phyloP scores from a whole-genome alignment of 1,140 invertebrate genomes.

The Trachelipus rathkii region DNA sequence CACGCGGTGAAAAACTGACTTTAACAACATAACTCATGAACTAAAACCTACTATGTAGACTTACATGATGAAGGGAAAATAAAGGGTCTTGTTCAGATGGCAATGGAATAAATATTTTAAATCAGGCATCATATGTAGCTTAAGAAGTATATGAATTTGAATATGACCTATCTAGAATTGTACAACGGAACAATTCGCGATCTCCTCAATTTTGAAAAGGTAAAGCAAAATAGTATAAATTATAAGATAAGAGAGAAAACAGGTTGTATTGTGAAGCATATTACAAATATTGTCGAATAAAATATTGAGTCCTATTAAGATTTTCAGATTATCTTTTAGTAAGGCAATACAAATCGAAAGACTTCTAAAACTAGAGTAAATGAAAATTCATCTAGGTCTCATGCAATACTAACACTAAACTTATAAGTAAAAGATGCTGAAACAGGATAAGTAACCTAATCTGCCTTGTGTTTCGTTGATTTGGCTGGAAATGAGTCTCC shows the following conservation, averaged over 20 bases:
- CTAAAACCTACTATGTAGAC: background rate
- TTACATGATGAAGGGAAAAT: background rate
- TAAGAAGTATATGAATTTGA: background rate
- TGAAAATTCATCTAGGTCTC: background rate
- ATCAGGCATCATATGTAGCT: background rate
- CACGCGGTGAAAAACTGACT: too few relatives aligned
- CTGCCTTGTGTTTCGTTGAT: background rate
- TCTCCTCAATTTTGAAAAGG: background rate
- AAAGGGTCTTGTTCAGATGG: background rate
- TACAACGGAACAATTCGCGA: background rate
- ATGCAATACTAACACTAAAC: background rate
- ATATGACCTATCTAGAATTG: background rate
- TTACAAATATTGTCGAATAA: background rate
- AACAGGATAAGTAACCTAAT: background rate
- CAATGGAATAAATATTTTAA: background rate
- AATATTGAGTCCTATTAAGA: background rate
- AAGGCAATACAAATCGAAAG: background rate
- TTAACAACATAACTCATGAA: too few relatives aligned
- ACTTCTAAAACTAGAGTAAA: background rate
- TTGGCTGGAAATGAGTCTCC: background rate
- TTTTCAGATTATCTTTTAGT: background rate
- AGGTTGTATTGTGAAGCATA: background rate
- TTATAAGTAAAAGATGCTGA: background rate
- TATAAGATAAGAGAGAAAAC: background rate
- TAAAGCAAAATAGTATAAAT: background rate